Evolutionary conservation across 1,140 invertebrate genomes (phyloP).

Genomic region (Planococcus citri): DNA sequence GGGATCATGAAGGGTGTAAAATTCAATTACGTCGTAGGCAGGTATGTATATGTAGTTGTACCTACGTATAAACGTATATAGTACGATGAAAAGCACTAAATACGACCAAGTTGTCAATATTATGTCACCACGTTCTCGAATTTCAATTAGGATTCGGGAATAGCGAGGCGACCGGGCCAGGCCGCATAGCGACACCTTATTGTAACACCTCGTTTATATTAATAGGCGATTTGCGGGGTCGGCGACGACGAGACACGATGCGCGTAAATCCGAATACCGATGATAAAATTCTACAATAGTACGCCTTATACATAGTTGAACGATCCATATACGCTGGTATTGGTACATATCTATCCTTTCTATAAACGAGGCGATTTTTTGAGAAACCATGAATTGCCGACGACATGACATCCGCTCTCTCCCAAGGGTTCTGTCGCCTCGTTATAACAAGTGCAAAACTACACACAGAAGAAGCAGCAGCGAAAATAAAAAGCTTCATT

Average conservation of each 20-base stretch:
- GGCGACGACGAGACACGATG: no score
- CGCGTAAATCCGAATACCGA: no score
- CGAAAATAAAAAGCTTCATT: conserved; percentile 4
- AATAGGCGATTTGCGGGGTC: background rate
- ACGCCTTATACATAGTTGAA: no score
- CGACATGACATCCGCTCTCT: background rate
- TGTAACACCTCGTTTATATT: background rate
- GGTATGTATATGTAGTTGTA: no score
- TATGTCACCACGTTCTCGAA: conserved; percentile 1
- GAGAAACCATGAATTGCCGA: background rate
- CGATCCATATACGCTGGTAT: no score
- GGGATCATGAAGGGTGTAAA: no score
- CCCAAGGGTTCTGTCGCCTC: background rate
- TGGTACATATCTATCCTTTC: no score
- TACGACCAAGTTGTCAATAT: background rate
- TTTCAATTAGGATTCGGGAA: background rate
- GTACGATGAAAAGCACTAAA: background rate
- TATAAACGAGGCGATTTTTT: background rate
- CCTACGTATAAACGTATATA: no score
- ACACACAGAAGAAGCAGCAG: no score
- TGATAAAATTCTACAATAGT: no score
- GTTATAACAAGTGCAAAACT: conserved; percentile 7
- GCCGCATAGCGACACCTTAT: background rate
- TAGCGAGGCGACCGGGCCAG: no score
- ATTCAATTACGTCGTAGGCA: conserved; percentile 7